These are phyloP conservation scores for Agelastica alni DNA, from an alignment of 2,888 invertebrate species.

Conservation along the genomic window DNA sequence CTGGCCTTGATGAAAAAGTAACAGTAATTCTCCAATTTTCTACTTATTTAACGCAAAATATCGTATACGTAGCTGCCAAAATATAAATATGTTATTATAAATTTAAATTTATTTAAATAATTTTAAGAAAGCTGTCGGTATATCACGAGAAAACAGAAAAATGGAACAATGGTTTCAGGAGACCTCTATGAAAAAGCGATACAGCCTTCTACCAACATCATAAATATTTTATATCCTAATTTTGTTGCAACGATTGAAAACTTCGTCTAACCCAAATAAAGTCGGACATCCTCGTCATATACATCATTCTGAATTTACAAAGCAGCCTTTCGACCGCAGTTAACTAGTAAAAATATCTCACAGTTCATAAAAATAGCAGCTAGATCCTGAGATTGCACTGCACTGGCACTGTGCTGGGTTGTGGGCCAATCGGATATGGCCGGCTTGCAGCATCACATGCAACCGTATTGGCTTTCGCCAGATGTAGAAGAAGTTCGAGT, in stretches of 20 bases:
- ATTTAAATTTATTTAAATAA: too few species aligned
- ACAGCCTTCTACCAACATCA: not conserved
- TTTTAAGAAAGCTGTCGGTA: too few species aligned
- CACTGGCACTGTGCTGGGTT: constrained; percentile 44
- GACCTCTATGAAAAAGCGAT: not conserved
- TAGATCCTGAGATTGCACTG: constrained; percentile 57
- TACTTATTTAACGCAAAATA: too few species aligned
- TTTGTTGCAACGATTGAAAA: constrained; percentile 2
- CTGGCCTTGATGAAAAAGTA: too few species aligned
- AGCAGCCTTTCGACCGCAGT: constrained; percentile 46
- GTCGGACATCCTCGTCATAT: constrained; percentile 54
- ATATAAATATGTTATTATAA: too few species aligned
- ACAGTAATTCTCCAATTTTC: too few species aligned
- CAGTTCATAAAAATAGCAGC: constrained; percentile 57
- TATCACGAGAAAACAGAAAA: too few species aligned
- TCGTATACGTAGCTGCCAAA: too few species aligned
- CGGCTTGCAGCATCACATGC: not conserved
- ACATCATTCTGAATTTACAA: constrained; percentile 47
- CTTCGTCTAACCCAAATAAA: constrained; percentile 22
- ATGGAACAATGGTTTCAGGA: too few species aligned
- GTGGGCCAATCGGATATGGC: constrained; percentile 18
- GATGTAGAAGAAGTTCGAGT: too few species aligned
- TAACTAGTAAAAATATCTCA: constrained; percentile 58
- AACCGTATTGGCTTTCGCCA: too few species aligned
- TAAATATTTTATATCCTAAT: constrained; percentile 6